phyloP scores from a whole-genome alignment of 2,888 invertebrate genomes.

The Lasius platythorax region DNA sequence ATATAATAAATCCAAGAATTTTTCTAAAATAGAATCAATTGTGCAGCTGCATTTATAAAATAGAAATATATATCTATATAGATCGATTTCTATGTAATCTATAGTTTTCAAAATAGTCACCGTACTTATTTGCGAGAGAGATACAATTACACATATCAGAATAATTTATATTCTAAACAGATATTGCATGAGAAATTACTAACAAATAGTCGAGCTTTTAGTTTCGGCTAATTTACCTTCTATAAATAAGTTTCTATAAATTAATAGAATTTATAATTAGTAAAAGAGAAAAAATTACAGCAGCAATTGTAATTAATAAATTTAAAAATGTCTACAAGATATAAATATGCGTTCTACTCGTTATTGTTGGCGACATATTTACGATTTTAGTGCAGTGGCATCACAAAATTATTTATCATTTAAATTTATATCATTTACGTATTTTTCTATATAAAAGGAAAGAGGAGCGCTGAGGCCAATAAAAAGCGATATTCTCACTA shows the following conservation, averaged over 20 bases:
- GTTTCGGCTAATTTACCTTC: not conserved
- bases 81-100: not conserved
- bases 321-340: not conserved
- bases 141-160: not conserved
- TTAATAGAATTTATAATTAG: not conserved
- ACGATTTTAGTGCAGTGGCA: not conserved
- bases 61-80: not conserved
- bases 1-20: constrained; percentile 7
- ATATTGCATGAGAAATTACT: not conserved
- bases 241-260: too few relatives aligned
- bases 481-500: not conserved
- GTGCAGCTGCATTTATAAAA: too few relatives aligned
- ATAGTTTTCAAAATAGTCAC: not conserved
- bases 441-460: not conserved
- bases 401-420: not conserved
- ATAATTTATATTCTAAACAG: not conserved
- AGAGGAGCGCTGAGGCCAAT: not conserved
- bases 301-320: not conserved
- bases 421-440: not conserved
- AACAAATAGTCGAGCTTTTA: not conserved
- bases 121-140: not conserved
- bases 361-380: not conserved
- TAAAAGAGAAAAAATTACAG: not conserved
- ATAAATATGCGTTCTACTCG: not conserved
- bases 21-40: not conserved